A percentile compares a stretch with the other conserved stretches of the same genome.
phyloP scores from a whole-genome alignment of 2,888 invertebrate species.

The Melipona beecheii region DNA sequence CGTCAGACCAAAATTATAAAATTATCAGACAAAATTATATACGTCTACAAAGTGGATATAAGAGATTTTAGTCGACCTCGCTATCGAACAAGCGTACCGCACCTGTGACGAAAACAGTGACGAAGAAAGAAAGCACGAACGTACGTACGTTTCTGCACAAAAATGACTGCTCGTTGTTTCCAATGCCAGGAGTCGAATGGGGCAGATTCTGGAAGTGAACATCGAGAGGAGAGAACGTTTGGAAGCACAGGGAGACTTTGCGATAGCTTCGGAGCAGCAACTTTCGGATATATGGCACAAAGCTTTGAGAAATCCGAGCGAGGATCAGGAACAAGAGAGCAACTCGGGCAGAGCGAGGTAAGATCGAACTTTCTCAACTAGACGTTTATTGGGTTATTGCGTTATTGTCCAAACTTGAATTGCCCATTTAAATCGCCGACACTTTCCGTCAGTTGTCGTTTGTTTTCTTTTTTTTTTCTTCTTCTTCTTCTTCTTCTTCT shows the following conservation, averaged over 20 bases:
- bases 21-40: neutral
- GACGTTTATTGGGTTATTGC: too few relatives aligned
- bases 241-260: conserved; percentile 80
- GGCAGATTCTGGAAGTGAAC: conserved; percentile 82
- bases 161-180: neutral
- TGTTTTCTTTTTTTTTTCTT: neutral
- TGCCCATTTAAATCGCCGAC: neutral
- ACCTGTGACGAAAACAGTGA: neutral
- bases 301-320: conserved; percentile 79
- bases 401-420: neutral
- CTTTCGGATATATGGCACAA: conserved; percentile 83
- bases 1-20: too few relatives aligned
- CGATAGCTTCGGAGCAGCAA: conserved; percentile 81
- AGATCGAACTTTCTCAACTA: neutral
- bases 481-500: too few relatives aligned
- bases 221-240: conserved; percentile 83
- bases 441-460: neutral
- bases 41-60: neutral
- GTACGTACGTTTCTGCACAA: neutral
- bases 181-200: conserved; percentile 72
- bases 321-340: conserved; percentile 66
- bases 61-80: neutral
- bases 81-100: neutral
- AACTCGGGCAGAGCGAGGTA: conserved; percentile 73
- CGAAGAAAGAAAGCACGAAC: neutral